phyloP scores from a whole-genome alignment of 2,797 vertebrate genomes.

The Syncerus caffer region DNA sequence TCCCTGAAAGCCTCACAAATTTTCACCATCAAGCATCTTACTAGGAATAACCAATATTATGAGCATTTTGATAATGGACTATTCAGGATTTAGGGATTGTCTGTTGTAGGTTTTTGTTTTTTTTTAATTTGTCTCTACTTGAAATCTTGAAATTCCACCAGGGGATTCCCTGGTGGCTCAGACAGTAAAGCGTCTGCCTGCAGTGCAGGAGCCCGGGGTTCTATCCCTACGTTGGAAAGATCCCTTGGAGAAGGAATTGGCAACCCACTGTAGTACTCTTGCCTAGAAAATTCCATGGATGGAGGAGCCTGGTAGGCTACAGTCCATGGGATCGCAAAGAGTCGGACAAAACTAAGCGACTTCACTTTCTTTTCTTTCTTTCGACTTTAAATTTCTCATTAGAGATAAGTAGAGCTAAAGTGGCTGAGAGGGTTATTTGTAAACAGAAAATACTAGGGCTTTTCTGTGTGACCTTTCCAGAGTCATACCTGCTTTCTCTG shows the following conservation, averaged over 20 bases:
- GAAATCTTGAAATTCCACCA: neutral
- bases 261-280: too few species aligned
- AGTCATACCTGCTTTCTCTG: neutral
- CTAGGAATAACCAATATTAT: neutral
- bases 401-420: neutral
- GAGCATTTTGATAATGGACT: constrained; percentile 12
- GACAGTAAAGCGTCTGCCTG: too few species aligned
- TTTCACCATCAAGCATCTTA: neutral
- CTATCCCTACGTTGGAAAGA: too few species aligned
- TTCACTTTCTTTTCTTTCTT: too few species aligned
- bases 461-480: neutral
- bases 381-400: neutral
- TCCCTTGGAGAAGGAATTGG: too few species aligned
- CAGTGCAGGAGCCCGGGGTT: rapidly evolving
- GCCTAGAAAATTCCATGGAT: too few species aligned
- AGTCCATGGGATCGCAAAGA: too few species aligned
- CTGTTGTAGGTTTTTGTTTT: neutral
- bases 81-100: constrained; percentile 24
- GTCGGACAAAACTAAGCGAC: too few species aligned
- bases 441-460: neutral
- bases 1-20: neutral
- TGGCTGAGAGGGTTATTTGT: neutral
- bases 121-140: neutral
- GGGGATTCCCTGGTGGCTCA: too few species aligned
- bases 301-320: too few species aligned